phyloP scores from a whole-genome alignment of 2,113 vertebrate genomes.

The Rostratula benghalensis region DNA sequence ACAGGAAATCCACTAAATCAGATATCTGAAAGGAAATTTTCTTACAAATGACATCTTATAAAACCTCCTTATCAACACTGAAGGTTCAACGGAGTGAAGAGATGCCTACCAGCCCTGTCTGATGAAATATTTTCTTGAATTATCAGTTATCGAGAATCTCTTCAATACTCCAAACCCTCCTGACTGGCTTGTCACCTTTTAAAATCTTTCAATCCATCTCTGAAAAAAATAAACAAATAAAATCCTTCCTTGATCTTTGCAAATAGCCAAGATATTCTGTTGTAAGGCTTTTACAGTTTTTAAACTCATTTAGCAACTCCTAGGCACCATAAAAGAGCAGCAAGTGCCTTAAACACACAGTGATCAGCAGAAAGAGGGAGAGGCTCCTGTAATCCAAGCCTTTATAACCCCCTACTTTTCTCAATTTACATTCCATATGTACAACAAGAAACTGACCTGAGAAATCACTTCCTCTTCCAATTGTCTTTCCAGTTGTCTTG shows the following conservation, averaged over 20 bases:
- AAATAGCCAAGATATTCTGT: background rate
- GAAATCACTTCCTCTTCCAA: background rate
- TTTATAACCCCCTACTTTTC: background rate
- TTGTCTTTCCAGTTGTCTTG: background rate
- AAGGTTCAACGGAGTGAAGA: background rate
- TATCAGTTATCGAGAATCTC: background rate
- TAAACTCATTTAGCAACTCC: background rate
- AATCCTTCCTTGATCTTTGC: constrained; percentile 4
- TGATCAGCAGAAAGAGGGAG: background rate
- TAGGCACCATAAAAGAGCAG: background rate
- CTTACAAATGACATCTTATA: background rate
- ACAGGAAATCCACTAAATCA: background rate
- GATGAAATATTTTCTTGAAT: background rate
- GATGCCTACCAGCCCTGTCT: background rate
- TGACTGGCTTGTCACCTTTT: background rate
- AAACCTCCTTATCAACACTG: background rate
- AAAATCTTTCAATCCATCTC: constrained; percentile 5
- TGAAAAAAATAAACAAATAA: background rate
- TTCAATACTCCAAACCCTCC: background rate
- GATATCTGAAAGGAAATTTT: background rate
- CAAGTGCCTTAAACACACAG: background rate
- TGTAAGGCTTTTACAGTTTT: background rate
- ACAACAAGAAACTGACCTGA: background rate
- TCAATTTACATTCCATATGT: background rate
- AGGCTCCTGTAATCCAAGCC: background rate